Evolutionary conservation across 2,113 vertebrate species (phyloP).

Genomic region (Pseudopipra pipra): DNA sequence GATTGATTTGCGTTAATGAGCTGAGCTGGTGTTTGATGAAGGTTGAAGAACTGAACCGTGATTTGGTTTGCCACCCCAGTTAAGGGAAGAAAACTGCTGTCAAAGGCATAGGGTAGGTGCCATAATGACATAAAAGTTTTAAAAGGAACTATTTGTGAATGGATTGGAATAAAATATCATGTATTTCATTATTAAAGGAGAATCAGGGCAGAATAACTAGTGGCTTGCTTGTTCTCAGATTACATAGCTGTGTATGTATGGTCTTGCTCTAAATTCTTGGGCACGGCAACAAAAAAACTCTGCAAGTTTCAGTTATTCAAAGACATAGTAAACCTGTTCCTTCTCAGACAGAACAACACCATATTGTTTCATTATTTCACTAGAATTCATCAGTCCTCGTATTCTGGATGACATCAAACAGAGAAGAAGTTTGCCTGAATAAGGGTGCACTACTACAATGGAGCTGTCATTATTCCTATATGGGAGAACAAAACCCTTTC

Average conservation of each 20-base stretch:
- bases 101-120: background rate
- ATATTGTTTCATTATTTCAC: background rate
- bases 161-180: background rate
- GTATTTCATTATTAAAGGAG: background rate
- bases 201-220: background rate
- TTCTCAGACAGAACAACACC: background rate
- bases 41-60: background rate
- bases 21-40: background rate
- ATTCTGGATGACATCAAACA: background rate
- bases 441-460: background rate
- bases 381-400: fast-evolving
- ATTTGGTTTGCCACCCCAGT: background rate
- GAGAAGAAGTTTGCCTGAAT: background rate
- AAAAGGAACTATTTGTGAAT: background rate
- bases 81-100: background rate
- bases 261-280: background rate
- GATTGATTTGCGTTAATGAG: background rate
- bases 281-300: background rate
- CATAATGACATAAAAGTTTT: background rate
- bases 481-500: background rate
- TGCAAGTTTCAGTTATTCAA: background rate
- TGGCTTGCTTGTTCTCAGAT: background rate
- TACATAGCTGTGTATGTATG: background rate
- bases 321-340: background rate
- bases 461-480: background rate